A percentile compares a stretch with the other conserved stretches of the same genome.
Conservation (phyloP, 53 echinoderm and acorn worm genomes). For the Apostichopus leukothele region DNA sequence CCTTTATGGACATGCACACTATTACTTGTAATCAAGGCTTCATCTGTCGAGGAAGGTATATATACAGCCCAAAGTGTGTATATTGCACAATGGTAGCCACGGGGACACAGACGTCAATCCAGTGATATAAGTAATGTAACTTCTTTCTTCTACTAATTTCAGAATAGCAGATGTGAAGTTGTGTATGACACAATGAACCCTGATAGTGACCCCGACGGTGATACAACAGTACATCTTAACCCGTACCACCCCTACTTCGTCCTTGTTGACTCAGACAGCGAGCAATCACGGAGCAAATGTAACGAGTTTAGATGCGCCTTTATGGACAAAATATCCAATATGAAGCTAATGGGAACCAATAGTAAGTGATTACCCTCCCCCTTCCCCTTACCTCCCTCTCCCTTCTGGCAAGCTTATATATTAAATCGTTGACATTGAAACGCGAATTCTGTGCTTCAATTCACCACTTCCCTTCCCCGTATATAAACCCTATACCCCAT, state of each 20-base stretch:
- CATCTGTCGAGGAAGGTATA: background rate
- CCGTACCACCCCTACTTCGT: constrained; percentile 71
- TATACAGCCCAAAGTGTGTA: too few relatives aligned
- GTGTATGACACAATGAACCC: background rate
- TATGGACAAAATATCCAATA: constrained; percentile 46
- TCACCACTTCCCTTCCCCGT: too few relatives aligned
- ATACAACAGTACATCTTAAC: constrained; percentile 33
- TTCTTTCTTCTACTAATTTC: too few relatives aligned
- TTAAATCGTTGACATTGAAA: too few relatives aligned
- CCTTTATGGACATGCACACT: too few relatives aligned
- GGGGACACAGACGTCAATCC: too few relatives aligned
- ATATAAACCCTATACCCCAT: too few relatives aligned
- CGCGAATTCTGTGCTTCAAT: too few relatives aligned
- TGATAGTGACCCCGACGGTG: background rate
- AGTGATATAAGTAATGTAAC: too few relatives aligned
- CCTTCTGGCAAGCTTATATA: too few relatives aligned
- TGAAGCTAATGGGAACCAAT: constrained; percentile 52
- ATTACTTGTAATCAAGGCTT: too few relatives aligned
- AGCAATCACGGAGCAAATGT: background rate
- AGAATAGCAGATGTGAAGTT: background rate
- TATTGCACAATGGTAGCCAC: background rate
- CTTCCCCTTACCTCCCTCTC: too few relatives aligned
- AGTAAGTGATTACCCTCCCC: constrained; percentile 18
- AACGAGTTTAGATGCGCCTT: constrained; percentile 45
- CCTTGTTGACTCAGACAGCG: constrained; percentile 46